Evolutionary conservation across 2,888 invertebrate genomes (phyloP).

Genomic region (Artemia sinica): DNA sequence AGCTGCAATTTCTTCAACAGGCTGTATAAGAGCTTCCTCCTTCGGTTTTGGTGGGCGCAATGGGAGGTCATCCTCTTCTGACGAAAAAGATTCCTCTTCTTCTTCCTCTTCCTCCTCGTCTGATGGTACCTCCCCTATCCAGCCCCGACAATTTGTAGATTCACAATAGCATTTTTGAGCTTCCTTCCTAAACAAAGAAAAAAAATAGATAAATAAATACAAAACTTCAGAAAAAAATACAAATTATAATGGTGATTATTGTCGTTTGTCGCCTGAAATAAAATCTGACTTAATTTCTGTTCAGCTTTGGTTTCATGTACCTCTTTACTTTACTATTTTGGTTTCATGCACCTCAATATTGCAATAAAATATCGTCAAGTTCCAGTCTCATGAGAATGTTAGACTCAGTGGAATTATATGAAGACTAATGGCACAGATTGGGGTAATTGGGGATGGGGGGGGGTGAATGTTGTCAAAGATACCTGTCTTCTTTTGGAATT

Average conservation of each 20-base stretch:
- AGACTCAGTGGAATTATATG: too few relatives aligned
- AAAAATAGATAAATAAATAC: conserved; percentile 23
- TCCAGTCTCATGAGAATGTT: too few relatives aligned
- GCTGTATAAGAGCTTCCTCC: conserved; percentile 24
- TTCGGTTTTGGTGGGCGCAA: conserved; percentile 30
- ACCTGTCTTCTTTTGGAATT: too few relatives aligned
- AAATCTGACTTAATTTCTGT: too few relatives aligned
- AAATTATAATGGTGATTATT: not conserved
- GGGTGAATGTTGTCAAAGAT: too few relatives aligned
- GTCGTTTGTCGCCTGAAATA: too few relatives aligned
- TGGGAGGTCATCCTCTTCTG: conserved; percentile 33
- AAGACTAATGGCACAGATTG: too few relatives aligned
- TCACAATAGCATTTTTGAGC: conserved; percentile 93
- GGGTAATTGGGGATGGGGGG: too few relatives aligned
- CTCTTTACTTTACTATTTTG: too few relatives aligned
- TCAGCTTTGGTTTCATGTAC: too few relatives aligned
- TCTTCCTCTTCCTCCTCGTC: conserved; percentile 45
- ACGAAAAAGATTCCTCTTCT: conserved; percentile 33
- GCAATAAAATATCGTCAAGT: too few relatives aligned
- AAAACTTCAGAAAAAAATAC: conserved; percentile 5
- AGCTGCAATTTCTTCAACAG: conserved; percentile 23
- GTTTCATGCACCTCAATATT: too few relatives aligned
- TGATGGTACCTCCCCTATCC: conserved; percentile 79
- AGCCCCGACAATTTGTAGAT: conserved; percentile 71
- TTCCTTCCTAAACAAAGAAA: conserved; percentile 48